Evolutionary conservation across 2,888 invertebrate genomes (phyloP), one percentile per base, ranked within the genome.

Genomic region (Amiota mariae): DNA sequence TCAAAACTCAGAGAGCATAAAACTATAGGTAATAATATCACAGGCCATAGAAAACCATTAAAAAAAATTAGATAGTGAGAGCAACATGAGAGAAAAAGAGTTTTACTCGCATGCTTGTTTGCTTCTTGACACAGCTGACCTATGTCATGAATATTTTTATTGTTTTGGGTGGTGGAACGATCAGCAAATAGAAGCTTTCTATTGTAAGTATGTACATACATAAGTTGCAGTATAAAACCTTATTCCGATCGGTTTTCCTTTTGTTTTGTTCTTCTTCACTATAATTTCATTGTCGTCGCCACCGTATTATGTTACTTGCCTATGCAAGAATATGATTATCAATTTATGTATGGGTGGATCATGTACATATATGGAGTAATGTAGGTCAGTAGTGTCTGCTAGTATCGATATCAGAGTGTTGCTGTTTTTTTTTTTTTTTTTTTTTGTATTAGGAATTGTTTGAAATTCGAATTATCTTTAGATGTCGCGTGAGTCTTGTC

Each of bases 371-470:
- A 70, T 72, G 75, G 70, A 20, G 11, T 18, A 74, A 79, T 76
- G 76, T 80, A 75, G 79, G 78, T 68, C 79, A 79, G 63, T 73
- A 13, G 72, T 51, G 71, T 79, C 74, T 36, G 36, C 36, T 36
- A 36, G 2, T 36, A 6, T 36, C 36, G 36, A 36, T 36, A 36
- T 36, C 36, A 6, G 8, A 36, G 36, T 36, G 36, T 36, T 36
- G 36, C 36, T 36, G 6, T 36, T 72, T n/a, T n/a, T n/a, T n/a
- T n/a, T n/a, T n/a, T n/a, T n/a, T n/a, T n/a, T n/a, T n/a, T n/a
- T n/a, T n/a, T 48, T 66, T 54, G n/a, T 11, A 1, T 54, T 54
- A 15, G 8, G 54, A 54, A 15, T 54, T 54, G 54, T 54, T 13
- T 54, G 13, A 54, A 54, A 54, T n/a, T 54, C n/a, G n/a, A 54